Evolutionary conservation across 2,888 invertebrate genomes (phyloP).

Genomic region (Germaria angustata): DNA sequence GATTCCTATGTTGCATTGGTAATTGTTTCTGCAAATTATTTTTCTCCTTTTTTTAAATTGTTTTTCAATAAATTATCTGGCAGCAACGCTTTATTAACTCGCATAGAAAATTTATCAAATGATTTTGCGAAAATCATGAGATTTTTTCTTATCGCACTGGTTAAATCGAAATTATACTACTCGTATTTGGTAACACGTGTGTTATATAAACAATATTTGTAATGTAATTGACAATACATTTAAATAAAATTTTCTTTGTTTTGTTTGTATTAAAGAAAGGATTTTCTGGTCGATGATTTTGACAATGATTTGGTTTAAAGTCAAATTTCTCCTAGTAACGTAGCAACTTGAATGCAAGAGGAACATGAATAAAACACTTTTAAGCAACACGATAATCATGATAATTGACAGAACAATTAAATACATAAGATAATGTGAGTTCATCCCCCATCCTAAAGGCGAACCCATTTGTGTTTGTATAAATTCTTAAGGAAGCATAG

Average conservation of each 20-base stretch:
- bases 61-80: too few relatives aligned
- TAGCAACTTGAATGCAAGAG: neutral
- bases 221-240: neutral
- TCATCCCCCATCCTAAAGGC: neutral
- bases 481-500: neutral
- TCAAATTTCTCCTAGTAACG: constrained; percentile 2
- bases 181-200: constrained; percentile 53
- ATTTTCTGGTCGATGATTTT: constrained; percentile 39
- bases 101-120: too few relatives aligned
- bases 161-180: constrained; percentile 4
- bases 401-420: constrained; percentile 33
- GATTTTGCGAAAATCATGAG: too few relatives aligned
- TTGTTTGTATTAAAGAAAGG: neutral
- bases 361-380: neutral
- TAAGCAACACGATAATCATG: neutral
- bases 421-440: constrained; percentile 14
- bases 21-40: too few relatives aligned
- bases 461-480: constrained; percentile 26
- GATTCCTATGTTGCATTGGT: too few relatives aligned
- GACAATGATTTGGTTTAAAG: constrained; percentile 24
- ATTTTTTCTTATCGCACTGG: neutral
- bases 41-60: too few relatives aligned
- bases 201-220: constrained; percentile 44
- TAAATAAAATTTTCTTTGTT: neutral
- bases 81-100: too few relatives aligned